phyloP scores from a whole-genome alignment of 1,140 invertebrate genomes.

The Whitmania pigra region DNA sequence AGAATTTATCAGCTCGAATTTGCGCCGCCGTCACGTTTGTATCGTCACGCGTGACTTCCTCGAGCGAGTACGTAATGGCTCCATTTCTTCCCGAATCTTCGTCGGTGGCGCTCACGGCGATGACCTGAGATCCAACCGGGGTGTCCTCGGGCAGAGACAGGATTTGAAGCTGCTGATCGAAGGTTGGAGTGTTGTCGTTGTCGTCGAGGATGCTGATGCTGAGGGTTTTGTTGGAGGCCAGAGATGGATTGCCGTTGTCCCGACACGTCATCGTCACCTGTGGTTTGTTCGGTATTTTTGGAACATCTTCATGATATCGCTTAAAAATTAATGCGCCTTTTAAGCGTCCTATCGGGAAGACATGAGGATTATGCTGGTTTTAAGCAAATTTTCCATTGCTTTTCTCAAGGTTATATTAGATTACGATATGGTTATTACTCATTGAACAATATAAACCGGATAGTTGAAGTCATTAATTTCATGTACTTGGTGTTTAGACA shows the following conservation, averaged over 20 bases:
- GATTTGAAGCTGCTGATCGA: not conserved
- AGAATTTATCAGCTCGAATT: not conserved
- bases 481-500: no score
- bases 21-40: not conserved
- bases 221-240: slow-evolving; percentile 10
- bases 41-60: not conserved
- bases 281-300: not conserved
- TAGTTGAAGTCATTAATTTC: no score
- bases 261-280: slow-evolving; percentile 9
- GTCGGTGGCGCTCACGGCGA: slow-evolving; percentile 30
- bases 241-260: slow-evolving; percentile 13
- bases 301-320: not conserved
- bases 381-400: no score
- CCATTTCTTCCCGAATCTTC: slow-evolving; percentile 13
- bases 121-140: slow-evolving; percentile 48
- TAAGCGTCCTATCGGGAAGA: no score
- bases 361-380: no score
- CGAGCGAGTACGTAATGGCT: slow-evolving; percentile 10
- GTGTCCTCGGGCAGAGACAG: slow-evolving; percentile 7
- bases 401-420: no score
- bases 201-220: slow-evolving; percentile 9
- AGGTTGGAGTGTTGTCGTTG: slow-evolving; percentile 20
- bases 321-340: no score
- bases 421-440: no score
- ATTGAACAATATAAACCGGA: no score